phyloP scores from a whole-genome alignment of 1,140 invertebrate species.

The Propsilocerus akamusi region DNA sequence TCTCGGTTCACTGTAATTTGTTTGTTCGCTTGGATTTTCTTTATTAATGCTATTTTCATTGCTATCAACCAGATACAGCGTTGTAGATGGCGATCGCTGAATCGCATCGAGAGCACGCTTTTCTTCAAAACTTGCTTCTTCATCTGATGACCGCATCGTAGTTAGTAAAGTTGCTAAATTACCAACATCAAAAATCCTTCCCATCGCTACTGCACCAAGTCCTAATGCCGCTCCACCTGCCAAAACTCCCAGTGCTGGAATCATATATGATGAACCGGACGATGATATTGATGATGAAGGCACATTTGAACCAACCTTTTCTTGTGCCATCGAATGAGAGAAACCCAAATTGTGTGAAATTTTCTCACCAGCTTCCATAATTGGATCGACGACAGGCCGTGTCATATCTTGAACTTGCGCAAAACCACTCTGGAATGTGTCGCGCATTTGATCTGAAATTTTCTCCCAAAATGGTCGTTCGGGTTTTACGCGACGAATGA shows the following conservation, averaged over 20 bases:
- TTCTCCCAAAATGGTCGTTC: conserved; percentile 49
- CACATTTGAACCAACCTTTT: conserved; percentile 47
- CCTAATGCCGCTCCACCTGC: conserved; percentile 60
- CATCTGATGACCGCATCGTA: conserved; percentile 23
- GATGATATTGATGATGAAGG: conserved; percentile 20
- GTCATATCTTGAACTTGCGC: conserved; percentile 34
- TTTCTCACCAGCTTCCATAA: conserved; percentile 56
- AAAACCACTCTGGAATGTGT: conserved; percentile 45
- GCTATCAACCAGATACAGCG: conserved; percentile 13
- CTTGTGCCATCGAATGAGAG: conserved; percentile 33
- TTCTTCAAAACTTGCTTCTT: conserved; percentile 27
- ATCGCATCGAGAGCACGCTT: conserved; percentile 30
- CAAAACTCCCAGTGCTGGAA: conserved; percentile 54
- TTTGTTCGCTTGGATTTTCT: neutral
- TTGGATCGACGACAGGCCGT: conserved; percentile 40
- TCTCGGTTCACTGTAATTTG: neutral
- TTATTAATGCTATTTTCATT: neutral
- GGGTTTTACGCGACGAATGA: conserved; percentile 24
- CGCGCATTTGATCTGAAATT: conserved; percentile 48
- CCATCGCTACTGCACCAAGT: conserved; percentile 56
- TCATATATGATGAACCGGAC: conserved; percentile 33
- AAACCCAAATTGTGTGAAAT: conserved; percentile 55
- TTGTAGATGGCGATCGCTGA: conserved; percentile 25
- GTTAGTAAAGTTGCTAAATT: conserved; percentile 36
- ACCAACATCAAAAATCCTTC: conserved; percentile 45